Evolutionary conservation across 2,888 invertebrate genomes (phyloP).

Genomic region (Hermaeophaga mercurialis): DNA sequence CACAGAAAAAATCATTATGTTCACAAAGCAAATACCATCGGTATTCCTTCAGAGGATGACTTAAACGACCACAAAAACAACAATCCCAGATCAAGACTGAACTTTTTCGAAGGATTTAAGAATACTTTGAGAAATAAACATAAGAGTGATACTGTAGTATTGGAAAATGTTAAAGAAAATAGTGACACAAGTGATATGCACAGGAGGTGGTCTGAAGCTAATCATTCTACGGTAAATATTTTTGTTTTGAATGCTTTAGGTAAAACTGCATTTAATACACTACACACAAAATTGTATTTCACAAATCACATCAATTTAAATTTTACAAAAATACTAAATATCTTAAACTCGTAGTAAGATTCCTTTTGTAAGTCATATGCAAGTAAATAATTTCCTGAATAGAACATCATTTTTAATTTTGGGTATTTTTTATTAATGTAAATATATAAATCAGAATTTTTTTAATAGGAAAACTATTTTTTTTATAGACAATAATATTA

Average conservation of each 20-base stretch:
- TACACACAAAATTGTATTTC: too few species aligned
- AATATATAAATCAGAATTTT: too few species aligned
- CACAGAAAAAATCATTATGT: slow-evolving; percentile 49
- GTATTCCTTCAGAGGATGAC: slow-evolving; percentile 62
- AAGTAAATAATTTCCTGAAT: too few species aligned
- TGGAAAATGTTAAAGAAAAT: slow-evolving; percentile 54
- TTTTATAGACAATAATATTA: too few species aligned
- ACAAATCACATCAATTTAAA: too few species aligned
- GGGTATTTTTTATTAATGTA: too few species aligned
- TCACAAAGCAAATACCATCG: slow-evolving; percentile 64
- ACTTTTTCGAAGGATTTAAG: slow-evolving; percentile 67
- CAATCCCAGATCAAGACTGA: slow-evolving; percentile 53
- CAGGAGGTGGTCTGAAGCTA: slow-evolving; percentile 59
- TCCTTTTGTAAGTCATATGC: too few species aligned
- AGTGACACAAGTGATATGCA: slow-evolving; percentile 52
- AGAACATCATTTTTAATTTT: too few species aligned
- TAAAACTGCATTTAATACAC: too few species aligned
- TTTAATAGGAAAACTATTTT: too few species aligned
- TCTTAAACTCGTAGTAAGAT: too few species aligned
- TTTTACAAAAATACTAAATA: too few species aligned
- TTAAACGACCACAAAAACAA: slow-evolving; percentile 57
- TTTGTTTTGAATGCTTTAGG: slow-evolving; percentile 14
- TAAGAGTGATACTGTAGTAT: slow-evolving; percentile 52
- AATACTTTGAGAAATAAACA: slow-evolving; percentile 63
- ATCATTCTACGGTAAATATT: slow-evolving; percentile 51